Evolutionary conservation across 2,113 vertebrate genomes (phyloP).

Genomic region (Dicerorhinus sumatrensis): DNA sequence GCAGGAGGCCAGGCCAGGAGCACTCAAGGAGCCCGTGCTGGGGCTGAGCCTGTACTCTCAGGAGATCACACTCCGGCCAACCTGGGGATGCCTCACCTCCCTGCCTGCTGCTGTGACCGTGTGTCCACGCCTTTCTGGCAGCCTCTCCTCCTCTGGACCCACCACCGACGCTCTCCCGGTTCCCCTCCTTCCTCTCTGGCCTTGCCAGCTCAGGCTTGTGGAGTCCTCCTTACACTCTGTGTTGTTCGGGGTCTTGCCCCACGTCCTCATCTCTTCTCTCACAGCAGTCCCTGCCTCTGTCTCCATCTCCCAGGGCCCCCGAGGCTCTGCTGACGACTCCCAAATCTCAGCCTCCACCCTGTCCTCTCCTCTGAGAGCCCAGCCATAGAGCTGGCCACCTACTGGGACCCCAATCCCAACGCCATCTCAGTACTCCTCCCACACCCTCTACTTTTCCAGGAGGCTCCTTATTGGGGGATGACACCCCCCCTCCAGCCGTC

Average conservation of each 20-base stretch:
- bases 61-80: background rate
- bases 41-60: background rate
- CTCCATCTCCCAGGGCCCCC: background rate
- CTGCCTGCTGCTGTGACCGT: background rate
- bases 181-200: background rate
- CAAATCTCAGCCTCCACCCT: background rate
- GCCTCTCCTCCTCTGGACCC: background rate
- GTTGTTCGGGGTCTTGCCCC: background rate
- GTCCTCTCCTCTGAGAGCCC: background rate
- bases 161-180: fast-evolving
- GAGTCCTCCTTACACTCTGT: background rate
- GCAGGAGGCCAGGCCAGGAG: background rate
- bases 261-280: background rate
- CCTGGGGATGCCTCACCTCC: background rate
- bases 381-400: background rate
- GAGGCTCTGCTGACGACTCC: background rate
- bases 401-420: background rate
- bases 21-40: fast-evolving
- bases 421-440: background rate
- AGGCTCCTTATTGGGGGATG: too few relatives aligned
- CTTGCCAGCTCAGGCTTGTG: background rate
- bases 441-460: background rate
- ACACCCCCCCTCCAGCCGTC: background rate
- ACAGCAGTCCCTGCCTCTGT: background rate
- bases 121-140: background rate